Conservation (phyloP, 2,113 vertebrate genomes). For the Seriola dumerili region DNA sequence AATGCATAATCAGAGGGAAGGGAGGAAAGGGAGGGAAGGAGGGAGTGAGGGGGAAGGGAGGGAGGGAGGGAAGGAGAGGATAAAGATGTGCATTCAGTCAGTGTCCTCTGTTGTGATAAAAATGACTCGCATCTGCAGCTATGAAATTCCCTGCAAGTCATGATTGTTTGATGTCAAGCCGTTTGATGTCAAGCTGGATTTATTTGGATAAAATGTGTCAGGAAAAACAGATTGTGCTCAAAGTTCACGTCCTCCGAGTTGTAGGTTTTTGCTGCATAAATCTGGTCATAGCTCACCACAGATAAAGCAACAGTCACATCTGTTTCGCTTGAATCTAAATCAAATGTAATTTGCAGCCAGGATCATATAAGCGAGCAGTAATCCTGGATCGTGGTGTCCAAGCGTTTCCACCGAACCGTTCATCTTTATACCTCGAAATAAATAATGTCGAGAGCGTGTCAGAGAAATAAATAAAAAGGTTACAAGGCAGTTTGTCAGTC, state of each 20-base stretch:
- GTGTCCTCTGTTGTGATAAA: constrained; percentile 48
- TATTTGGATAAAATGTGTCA: constrained; percentile 74
- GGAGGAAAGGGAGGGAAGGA: not conserved
- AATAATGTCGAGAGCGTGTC: constrained; percentile 22
- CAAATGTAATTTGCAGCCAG: constrained; percentile 56
- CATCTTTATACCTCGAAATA: constrained; percentile 17
- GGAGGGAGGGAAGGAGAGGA: constrained; percentile 5
- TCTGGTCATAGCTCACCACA: constrained; percentile 54
- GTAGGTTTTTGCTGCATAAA: constrained; percentile 63
- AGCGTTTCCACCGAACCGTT: constrained; percentile 20
- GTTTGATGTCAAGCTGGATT: constrained; percentile 69
- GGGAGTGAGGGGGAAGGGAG: not conserved
- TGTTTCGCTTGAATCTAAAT: constrained; percentile 61
- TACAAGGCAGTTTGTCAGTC: constrained; percentile 17
- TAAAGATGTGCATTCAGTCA: constrained; percentile 43
- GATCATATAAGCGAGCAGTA: constrained; percentile 31
- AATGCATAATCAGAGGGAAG: constrained; percentile 26
- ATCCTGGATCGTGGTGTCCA: constrained; percentile 10
- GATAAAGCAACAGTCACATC: constrained; percentile 64
- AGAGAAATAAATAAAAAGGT: constrained; percentile 23
- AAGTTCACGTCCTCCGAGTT: constrained; percentile 60
- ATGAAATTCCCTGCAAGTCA: constrained; percentile 27
- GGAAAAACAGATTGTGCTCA: constrained; percentile 57
- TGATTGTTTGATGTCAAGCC: constrained; percentile 60
- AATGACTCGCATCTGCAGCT: constrained; percentile 52